Evolutionary conservation across 1,140 invertebrate genomes (phyloP).

Genomic region (Macrobrachium nipponense): DNA sequence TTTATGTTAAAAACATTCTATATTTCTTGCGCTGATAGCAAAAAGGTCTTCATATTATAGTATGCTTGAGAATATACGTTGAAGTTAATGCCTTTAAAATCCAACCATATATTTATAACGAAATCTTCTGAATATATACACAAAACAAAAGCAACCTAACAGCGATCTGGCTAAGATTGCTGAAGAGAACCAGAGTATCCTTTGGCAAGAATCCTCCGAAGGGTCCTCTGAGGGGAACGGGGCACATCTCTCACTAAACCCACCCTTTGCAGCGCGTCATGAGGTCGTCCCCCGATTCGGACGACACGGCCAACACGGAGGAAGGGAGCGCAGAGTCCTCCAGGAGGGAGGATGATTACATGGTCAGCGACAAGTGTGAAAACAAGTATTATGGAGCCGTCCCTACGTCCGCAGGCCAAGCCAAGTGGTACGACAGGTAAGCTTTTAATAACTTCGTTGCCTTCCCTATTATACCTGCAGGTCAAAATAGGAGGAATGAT

Average conservation of each 20-base stretch:
- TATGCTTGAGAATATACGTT: neutral
- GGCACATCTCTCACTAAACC: neutral
- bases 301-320: conserved; percentile 68
- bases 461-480: no score
- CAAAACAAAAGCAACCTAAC: no score
- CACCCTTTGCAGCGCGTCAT: conserved; percentile 45
- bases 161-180: no score
- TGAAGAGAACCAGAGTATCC: no score
- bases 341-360: conserved; percentile 86
- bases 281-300: conserved; percentile 79
- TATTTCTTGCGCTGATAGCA: neutral
- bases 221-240: no score
- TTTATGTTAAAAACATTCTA: neutral
- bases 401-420: conserved; percentile 64
- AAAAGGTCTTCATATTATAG: neutral
- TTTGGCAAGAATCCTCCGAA: no score
- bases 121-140: neutral
- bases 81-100: neutral
- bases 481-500: no score
- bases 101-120: neutral
- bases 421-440: conserved; percentile 65
- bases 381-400: conserved; percentile 85
- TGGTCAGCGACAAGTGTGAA: conserved; percentile 85
- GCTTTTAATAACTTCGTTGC: neutral
- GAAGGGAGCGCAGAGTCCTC: conserved; percentile 74